Conservation (phyloP, 2,797 vertebrate species). For the Liasis olivaceus region DNA sequence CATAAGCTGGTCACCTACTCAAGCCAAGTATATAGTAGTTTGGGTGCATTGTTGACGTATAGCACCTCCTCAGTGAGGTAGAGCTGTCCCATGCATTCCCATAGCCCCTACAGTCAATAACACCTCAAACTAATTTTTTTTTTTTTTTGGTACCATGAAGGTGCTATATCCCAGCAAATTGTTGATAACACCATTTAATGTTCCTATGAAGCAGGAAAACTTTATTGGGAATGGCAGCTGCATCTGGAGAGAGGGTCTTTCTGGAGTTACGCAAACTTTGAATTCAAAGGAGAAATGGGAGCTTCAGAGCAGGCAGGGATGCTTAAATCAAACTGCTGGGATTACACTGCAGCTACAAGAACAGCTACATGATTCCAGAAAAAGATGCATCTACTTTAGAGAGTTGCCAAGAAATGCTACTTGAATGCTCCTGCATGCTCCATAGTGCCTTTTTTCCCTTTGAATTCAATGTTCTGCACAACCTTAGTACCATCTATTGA, state of each 20-base stretch:
- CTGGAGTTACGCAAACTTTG: neutral
- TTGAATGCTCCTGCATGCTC: neutral
- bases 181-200: neutral
- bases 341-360: neutral
- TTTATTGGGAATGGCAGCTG: neutral
- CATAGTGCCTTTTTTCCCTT: neutral
- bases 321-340: neutral
- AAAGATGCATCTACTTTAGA: neutral
- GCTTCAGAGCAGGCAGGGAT: neutral
- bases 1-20: no score
- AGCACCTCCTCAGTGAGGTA: neutral
- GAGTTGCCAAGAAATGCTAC: neutral
- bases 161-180: neutral
- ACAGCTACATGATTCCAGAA: neutral
- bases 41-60: neutral
- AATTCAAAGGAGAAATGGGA: neutral
- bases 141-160: neutral
- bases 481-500: neutral
- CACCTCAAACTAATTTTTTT: neutral
- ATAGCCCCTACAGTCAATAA: neutral
- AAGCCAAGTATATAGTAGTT: neutral
- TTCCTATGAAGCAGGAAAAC: neutral
- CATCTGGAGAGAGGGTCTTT: neutral
- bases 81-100: neutral
- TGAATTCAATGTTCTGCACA: neutral